Evolutionary conservation across 2,113 vertebrate genomes (phyloP), one percentile per base, ranked within the genome.

Genomic region (Nyctibius bracteatus): DNA sequence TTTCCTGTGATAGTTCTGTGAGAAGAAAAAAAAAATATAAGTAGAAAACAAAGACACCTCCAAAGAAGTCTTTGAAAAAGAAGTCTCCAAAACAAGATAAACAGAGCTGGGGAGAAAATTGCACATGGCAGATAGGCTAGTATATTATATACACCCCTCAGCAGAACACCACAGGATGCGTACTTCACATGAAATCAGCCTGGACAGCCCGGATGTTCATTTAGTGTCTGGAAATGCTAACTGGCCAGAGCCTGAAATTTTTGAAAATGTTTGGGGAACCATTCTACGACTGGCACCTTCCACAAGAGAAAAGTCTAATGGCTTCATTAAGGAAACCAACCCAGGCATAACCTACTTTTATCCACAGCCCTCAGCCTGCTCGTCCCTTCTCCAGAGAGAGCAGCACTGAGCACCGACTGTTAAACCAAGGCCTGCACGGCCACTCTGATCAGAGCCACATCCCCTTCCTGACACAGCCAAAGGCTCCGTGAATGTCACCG

Each of bases 391-490:
- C 19, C 55, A 9, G 27, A 30, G 5, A 24, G 12, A 10, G 18
- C 3, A 4, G 22, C 37, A 3, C 35, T 1, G 16, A 44, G 21
- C 27, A 44, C 25, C 5, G 2, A 10, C 7, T 5, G 9, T 4
- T 30, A 6, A 2, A 10, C 2, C 41, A 3, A 9, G 13, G 28
- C 28, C 55, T 5, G 18, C n/a, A 6, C 5, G 12, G 41, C 31
- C 63, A 1, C 52, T 23, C 43, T 9, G 8, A 35, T n/a, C 0
- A 18, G 21, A 21, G 18, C 28, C 39, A 1, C 43, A 3, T 17
- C 49, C 57, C 44, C 3, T 5, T 27, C 39, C 12, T 3, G 59
- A 17, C 10, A 2, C 55, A 33, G 30, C 12, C 5, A 8, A 13
- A 7, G 18, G 12, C 54, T 35, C 16, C 77, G 3, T 1, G 14